Evolutionary conservation across 2,113 vertebrate genomes (phyloP), one percentile per base, ranked within the genome.

Genomic region (Microtus ochrogaster): DNA sequence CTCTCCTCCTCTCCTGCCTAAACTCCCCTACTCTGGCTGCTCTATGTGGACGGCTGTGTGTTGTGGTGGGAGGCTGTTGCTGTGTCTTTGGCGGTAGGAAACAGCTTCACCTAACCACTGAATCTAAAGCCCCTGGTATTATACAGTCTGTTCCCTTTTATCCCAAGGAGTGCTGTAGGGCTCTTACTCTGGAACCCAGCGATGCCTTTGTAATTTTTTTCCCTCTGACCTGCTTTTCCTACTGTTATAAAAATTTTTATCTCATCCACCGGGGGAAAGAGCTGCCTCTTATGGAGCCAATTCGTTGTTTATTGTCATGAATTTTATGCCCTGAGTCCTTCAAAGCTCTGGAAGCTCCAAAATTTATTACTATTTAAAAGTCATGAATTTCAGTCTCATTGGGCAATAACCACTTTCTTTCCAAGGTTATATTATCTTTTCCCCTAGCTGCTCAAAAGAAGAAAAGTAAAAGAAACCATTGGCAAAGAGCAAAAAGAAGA

Each of bases 331-430:
- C 65, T 3, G 19, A 94, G 47, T 97, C 28, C 73, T 47, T 47
- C 28, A 24, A 41, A 94, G 61, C 65, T 94, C 92, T 89, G 52
- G 78, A 95, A 87, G 21, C 21, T 68, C 22, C 66, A 22, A 92
- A 88, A n/a, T 44, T 87, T 91, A 95, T 76, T 93, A n/a, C 77
- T 90, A 39, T 63, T 88, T 92, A 87, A 88, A 94, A 97, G 74
- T 84, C 70, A 79, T 76, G 76, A 92, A 76, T 90, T 90, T 72
- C 24, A 33, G 61, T 88, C 44, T 95, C 58, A 22, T 76, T 85
- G 58, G 41, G 2, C 84, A 52, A 61, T 47, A 61, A 41, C 33
- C 2, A 19, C 49, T 55, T 68, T 61, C 70, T 89, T 73, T 76
- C 44, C 30, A 78, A 78, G 22, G 5, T 49, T 77, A 66, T 6